Conservation (phyloP, 2,797 vertebrate species). For the Gymnothorax javanicus region DNA sequence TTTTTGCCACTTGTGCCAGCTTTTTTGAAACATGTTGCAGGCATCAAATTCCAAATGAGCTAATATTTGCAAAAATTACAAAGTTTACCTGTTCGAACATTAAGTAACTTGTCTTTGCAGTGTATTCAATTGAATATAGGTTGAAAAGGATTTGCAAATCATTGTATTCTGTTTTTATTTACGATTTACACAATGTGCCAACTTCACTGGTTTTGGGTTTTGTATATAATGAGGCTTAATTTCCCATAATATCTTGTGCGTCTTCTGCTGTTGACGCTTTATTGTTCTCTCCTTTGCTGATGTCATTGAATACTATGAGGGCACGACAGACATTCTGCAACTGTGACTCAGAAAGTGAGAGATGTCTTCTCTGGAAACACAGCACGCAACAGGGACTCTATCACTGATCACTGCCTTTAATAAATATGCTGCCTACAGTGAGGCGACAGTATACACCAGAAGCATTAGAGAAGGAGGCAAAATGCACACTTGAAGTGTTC, state of each 20-base stretch:
- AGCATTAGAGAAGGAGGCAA: neutral
- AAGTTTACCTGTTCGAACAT: too few relatives aligned
- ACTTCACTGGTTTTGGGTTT: too few relatives aligned
- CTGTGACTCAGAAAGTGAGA: neutral
- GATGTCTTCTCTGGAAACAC: neutral
- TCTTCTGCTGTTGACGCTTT: neutral
- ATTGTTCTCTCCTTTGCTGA: neutral
- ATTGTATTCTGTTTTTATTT: too few relatives aligned
- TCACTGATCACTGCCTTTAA: neutral
- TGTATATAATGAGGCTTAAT: neutral
- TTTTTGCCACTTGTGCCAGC: too few relatives aligned
- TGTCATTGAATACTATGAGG: neutral
- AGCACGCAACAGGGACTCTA: neutral
- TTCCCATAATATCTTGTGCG: neutral
- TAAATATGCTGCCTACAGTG: neutral
- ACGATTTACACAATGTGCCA: too few relatives aligned
- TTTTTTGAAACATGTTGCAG: too few relatives aligned
- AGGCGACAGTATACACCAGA: neutral
- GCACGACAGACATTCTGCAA: neutral
- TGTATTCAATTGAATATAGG: too few relatives aligned
- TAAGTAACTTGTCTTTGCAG: too few relatives aligned
- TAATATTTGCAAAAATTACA: too few relatives aligned
- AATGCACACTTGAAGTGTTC: neutral
- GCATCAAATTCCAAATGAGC: too few relatives aligned
- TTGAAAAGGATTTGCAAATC: too few relatives aligned